A percentile compares a stretch with the other conserved stretches of the same genome.
phyloP scores from a whole-genome alignment of 2,113 vertebrate genomes.

The Narcine bancroftii region DNA sequence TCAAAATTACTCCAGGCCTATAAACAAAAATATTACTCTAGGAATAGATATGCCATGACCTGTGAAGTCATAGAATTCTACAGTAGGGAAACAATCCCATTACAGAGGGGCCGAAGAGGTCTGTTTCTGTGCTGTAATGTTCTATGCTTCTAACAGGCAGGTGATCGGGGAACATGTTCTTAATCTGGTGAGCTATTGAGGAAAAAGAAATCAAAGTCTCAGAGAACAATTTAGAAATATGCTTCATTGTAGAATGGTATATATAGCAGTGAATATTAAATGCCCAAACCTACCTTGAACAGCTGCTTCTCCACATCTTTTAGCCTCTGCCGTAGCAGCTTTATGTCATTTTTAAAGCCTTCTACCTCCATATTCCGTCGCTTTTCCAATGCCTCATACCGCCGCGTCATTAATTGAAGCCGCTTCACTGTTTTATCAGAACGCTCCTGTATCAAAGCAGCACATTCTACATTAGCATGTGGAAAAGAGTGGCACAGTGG shows the following conservation, averaged over 20 bases:
- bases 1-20: no score
- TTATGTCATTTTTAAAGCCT: conserved; percentile 85
- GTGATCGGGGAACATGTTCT: no score
- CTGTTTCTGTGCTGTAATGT: no score
- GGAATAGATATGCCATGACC: no score
- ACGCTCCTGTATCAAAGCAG: conserved; percentile 63
- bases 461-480: background rate
- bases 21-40: no score
- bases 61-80: no score
- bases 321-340: conserved; percentile 74
- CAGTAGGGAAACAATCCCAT: no score
- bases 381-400: conserved; percentile 81
- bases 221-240: background rate
- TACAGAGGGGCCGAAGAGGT: no score
- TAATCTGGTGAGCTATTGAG: no score
- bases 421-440: conserved; percentile 79
- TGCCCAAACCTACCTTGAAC: conserved; percentile 64
- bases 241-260: background rate
- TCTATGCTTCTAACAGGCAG: no score
- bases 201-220: background rate
- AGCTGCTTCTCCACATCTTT: conserved; percentile 83
- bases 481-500: background rate
- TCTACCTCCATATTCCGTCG: conserved; percentile 81
- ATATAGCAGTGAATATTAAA: background rate
- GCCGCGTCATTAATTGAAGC: conserved; percentile 77